Percentiles rank a stretch among this genome's conserved stretches.
phyloP scores from a whole-genome alignment of 2,888 invertebrate genomes.

The Drosophila pseudotakahashii region DNA sequence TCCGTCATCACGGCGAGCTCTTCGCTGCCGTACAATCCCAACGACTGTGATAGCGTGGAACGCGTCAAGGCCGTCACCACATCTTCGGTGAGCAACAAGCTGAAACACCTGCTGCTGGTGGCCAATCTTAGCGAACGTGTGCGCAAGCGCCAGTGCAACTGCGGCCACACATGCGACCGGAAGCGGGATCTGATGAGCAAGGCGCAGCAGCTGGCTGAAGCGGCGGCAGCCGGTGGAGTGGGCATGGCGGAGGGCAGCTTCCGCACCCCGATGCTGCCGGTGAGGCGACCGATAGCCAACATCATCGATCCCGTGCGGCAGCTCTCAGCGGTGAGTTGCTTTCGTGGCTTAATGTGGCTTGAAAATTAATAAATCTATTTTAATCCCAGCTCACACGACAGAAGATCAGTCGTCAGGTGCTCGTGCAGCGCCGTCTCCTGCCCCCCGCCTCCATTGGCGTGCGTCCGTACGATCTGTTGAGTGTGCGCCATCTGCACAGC shows the following conservation, averaged over 20 bases:
- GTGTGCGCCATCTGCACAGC: slow-evolving; percentile 70
- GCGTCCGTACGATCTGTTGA: slow-evolving; percentile 74
- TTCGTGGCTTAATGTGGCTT: too few relatives aligned
- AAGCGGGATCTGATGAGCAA: slow-evolving; percentile 65
- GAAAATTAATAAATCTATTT: not conserved
- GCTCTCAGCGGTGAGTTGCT: slow-evolving; percentile 72
- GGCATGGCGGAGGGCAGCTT: slow-evolving; percentile 42
- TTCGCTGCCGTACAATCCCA: slow-evolving; percentile 75
- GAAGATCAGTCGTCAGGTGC: slow-evolving; percentile 86
- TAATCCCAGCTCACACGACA: slow-evolving; percentile 74
- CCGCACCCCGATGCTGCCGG: slow-evolving; percentile 70
- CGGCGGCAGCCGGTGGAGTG: slow-evolving; percentile 9
- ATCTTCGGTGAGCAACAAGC: slow-evolving; percentile 80
- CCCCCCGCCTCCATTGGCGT: slow-evolving; percentile 85
- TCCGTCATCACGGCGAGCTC: slow-evolving; percentile 20
- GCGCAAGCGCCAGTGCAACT: slow-evolving; percentile 82
- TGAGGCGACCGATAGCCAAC: slow-evolving; percentile 76
- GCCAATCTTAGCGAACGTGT: slow-evolving; percentile 83
- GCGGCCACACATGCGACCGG: slow-evolving; percentile 83
- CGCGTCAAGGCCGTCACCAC: slow-evolving; percentile 71
- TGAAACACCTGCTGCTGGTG: slow-evolving; percentile 83
- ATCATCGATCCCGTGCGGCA: slow-evolving; percentile 81
- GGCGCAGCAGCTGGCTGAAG: slow-evolving; percentile 44
- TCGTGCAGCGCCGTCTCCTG: slow-evolving; percentile 88
- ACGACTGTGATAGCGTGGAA: slow-evolving; percentile 76